Base-by-base conservation (phyloP, 2,888 invertebrate genomes). In the Oeneis ivallda region DNA sequence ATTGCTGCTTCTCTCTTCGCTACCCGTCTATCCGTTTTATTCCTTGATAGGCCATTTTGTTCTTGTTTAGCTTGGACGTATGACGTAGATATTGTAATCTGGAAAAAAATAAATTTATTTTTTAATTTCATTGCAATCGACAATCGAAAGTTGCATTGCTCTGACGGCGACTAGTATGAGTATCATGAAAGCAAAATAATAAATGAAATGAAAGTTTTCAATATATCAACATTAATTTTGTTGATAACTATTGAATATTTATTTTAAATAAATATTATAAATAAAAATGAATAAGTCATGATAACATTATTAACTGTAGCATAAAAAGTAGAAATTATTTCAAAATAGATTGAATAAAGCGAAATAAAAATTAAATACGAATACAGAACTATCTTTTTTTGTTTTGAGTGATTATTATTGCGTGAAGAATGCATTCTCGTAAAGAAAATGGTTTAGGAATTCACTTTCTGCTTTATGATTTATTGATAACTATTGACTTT, bases 11-110 rank as follows among this genome's bases (percentile, higher is more conserved):
- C 86, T 70, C 88, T 76, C 75, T 83, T 85, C 2, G 61, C 72
- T 8, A 83, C 57, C 69, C 74, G 68, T 58, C 71, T 75, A 10
- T 69, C 69, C 53, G 53, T n/a, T 52, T 66, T 70, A 52, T 34
- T 70, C 15, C 75, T 74, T 71, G 75, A 65, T 66, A 81, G 17
- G 45, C 80, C 79, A 62, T 74, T 68, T 15, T 68, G 65, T 69
- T 56, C 59, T 72, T 63, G 62, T 65, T 80, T 79, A 56, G 78
- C 76, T 59, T 71, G 72, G 32, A 74, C 76, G 64, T 79, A 81
- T 65, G 81, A 74, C 69, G 81, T 76, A 43, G 81, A 77, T 45
- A 87, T 73, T 69, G 84, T 83, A 77, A 88, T 80, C 91, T 91
- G 89, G 32, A 54, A 62, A 17, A n/a, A 41, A 49, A 17, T 11